A percentile compares a stretch with the other conserved stretches of the same genome.
Conservation (phyloP, 1,140 invertebrate species). For the Ceratina calcarata region DNA sequence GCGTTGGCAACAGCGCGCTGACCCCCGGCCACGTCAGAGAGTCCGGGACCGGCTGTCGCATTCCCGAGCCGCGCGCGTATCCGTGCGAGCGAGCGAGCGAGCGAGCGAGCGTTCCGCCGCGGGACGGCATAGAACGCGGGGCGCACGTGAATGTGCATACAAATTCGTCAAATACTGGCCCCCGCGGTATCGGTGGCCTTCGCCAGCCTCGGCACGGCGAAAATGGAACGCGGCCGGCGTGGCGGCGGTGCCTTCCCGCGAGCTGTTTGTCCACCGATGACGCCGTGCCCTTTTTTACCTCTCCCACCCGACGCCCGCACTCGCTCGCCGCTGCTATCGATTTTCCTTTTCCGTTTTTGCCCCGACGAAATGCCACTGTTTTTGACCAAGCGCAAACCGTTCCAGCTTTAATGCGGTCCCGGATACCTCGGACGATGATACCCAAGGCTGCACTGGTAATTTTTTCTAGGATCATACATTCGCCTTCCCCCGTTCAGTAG, state of each 20-base stretch:
- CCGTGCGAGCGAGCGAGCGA: background rate
- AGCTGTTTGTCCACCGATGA: constrained; percentile 48
- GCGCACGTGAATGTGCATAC: constrained; percentile 56
- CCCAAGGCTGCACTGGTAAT: background rate
- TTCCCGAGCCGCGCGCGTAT: constrained; percentile 7
- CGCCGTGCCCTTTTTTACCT: constrained; percentile 41
- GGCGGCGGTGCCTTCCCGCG: constrained; percentile 26
- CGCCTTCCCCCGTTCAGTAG: too few species aligned
- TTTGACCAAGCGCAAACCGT: constrained; percentile 28
- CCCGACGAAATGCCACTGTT: constrained; percentile 21
- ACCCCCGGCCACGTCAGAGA: constrained; percentile 42
- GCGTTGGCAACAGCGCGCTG: constrained; percentile 76
- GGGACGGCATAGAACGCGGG: constrained; percentile 47
- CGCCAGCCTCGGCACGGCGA: constrained; percentile 25
- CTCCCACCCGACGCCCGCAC: background rate
- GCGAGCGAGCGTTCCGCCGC: constrained; percentile 23
- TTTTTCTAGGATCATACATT: too few species aligned
- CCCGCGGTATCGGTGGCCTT: constrained; percentile 42
- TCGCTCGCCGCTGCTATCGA: constrained; percentile 32
- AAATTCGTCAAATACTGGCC: constrained; percentile 60
- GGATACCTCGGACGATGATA: background rate
- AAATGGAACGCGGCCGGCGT: constrained; percentile 51
- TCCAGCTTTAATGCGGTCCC: constrained; percentile 22
- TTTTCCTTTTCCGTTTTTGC: constrained; percentile 54
- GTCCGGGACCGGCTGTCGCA: constrained; percentile 1